Base-by-base conservation (phyloP, 1,140 invertebrate genomes). In the Diabrotica virgifera region DNA sequence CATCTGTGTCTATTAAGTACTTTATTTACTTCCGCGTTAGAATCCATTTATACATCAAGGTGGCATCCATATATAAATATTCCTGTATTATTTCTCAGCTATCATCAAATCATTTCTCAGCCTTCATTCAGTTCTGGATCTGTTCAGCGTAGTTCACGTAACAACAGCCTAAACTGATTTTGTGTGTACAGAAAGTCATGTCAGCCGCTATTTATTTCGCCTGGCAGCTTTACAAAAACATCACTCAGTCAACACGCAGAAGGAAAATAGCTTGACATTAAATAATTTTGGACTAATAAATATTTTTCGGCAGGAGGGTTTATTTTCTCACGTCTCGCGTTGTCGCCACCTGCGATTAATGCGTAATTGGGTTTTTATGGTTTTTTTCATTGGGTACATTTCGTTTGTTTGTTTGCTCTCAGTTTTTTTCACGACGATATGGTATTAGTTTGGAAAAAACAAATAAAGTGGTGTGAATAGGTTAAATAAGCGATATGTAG, bases 151-250 rank as follows among this genome's bases (percentile, higher is more conserved):
- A 46, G 40, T 46, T 46, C 8, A 46, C 40, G 40, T 46, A 10
- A 46, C 40, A 46, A 8, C 40, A 46, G n/a, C 40, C n/a, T 46
- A 46, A 46, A 46, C 40, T 46, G 40, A 46, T 46, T 46, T 46
- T 46, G 8, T 46, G 40, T 46, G 40, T 46, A 46, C 40, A 46
- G 40, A 46, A 46, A 46, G 40, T 46, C 40, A 46, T 46, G 40
- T 46, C 40, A 46, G 40, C 40, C 40, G n/a, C 40, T 46, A 46
- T 46, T 46, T 46, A 46, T 46, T 46, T 46, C 40, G 40, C 8
- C 40, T 46, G 40, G 40, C 40, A 46, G 40, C 40, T 46, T 46
- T 46, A 46, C 40, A 46, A 46, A 46, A 46, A 46, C 40, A 46
- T 46, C 40, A 46, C 40, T 46, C 40, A 46, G n/a, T 46, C 40